Evolutionary conservation across 92 coral and sea anemone genomes (phyloP), one percentile per base, ranked within the genome.

Genomic region (Palythoa heliodiscus): DNA sequence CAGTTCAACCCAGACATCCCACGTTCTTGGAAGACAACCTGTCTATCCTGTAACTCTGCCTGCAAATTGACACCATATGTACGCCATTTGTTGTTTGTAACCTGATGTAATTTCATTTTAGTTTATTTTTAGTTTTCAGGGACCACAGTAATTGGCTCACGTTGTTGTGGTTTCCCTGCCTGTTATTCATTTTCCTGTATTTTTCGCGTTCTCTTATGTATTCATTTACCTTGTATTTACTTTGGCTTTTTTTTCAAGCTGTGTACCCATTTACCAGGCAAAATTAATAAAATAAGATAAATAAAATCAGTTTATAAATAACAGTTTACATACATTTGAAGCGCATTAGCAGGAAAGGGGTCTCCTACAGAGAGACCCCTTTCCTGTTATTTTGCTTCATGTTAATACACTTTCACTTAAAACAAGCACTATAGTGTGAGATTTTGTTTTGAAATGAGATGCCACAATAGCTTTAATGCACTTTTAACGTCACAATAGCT

Each of bases 21-120:
- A 14, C 64, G 75, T 20, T 82, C 86, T 39, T 82, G 86, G 76
- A 82, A 82, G 74, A 82, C 86, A 71, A 82, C 67, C 76, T 68
- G 86, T 40, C 86, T 63, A 73, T 82, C 75, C 35, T 82, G 52
- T 82, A 67, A 68, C 86, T 35, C 58, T 38, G 57, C 86, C 47
- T 63, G 75, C 58, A 66, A 82, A 48, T 29, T 82, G 86, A 67
- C 86, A 67, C 75, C 73, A 71, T n/a, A n/a, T n/a, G n/a, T 73
- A 58, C 60, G 75, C 73, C 73, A 52, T 58, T 81, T 81, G 85
- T 81, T 81, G 74, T 66, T 81, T 81, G 63, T 81, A 66, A 81
- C 73, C 40, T 70, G 16, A 70, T 70, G 74, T 70, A 70, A 70
- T 13, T 70, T 70, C 74, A 70, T 70, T 70, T 70, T 70, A 70